These are phyloP conservation scores for Muscicapa striata DNA, from an alignment of 2,797 vertebrate species.

Conservation along the genomic window DNA sequence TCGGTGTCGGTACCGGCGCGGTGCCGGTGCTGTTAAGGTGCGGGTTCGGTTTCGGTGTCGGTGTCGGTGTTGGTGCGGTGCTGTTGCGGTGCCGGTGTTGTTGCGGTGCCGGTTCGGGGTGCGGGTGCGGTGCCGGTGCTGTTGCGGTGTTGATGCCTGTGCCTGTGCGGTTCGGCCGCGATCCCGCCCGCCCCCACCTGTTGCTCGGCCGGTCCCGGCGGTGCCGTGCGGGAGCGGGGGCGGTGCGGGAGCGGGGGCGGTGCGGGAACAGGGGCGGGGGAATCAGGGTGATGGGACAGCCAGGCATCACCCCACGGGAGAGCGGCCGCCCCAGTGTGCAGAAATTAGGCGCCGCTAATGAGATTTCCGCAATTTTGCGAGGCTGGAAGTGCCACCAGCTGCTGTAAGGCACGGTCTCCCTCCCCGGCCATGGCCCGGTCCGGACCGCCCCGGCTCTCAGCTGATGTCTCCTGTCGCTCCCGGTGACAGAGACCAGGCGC, in stretches of 20 bases:
- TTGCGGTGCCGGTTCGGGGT: too few species aligned
- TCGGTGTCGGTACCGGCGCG: too few species aligned
- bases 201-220: background rate
- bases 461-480: background rate
- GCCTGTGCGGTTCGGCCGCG: too few species aligned
- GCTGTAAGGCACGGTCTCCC: background rate
- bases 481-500: fast-evolving
- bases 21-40: too few species aligned
- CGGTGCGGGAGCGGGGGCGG: background rate
- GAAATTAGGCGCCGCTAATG: background rate
- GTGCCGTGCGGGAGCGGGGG: background rate
- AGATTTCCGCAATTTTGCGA: background rate
- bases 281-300: background rate
- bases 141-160: too few species aligned
- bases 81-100: too few species aligned
- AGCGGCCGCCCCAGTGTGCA: fast-evolving
- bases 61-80: background rate
- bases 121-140: too few species aligned
- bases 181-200: too few species aligned
- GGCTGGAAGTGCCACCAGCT: background rate
- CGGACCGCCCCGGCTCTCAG: background rate
- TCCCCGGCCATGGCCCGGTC: background rate
- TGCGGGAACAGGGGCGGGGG: background rate
- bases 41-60: background rate
- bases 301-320: background rate